Conservation (phyloP, 64 coral and sea anemone genomes). For the Orbicella faveolata region DNA sequence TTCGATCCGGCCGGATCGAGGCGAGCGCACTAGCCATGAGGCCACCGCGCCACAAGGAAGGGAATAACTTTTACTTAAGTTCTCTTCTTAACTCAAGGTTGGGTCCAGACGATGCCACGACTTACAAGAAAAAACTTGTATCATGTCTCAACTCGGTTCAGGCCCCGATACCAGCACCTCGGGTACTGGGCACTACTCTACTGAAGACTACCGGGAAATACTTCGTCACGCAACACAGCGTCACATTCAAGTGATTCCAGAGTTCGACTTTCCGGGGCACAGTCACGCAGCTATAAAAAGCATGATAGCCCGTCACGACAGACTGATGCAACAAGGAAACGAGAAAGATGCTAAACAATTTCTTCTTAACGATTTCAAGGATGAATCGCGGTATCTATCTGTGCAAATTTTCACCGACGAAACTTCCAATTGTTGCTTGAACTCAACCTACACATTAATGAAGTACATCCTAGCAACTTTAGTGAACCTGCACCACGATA, state of each 20-base stretch:
- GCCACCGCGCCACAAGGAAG: not conserved
- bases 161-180: conserved; percentile 61
- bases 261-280: conserved; percentile 81
- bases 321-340: conserved; percentile 26
- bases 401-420: conserved; percentile 61
- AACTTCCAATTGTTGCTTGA: conserved; percentile 52
- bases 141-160: conserved; percentile 70
- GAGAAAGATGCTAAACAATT: conserved; percentile 35
- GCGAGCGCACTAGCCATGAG: no score
- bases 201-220: conserved; percentile 68
- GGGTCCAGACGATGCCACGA: conserved; percentile 64
- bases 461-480: conserved; percentile 36
- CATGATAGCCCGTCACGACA: conserved; percentile 58
- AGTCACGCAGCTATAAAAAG: conserved; percentile 65
- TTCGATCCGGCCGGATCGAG: no score
- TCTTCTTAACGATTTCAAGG: conserved; percentile 39
- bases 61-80: not conserved
- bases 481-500: conserved; percentile 36
- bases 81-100: conserved; percentile 10
- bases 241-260: conserved; percentile 77
- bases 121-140: conserved; percentile 40
- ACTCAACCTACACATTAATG: conserved; percentile 61
- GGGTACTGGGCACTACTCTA: conserved; percentile 51
- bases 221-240: conserved; percentile 32
- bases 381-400: conserved; percentile 66